phyloP scores from a whole-genome alignment of 2,888 invertebrate species.

The Pollenia amentaria region DNA sequence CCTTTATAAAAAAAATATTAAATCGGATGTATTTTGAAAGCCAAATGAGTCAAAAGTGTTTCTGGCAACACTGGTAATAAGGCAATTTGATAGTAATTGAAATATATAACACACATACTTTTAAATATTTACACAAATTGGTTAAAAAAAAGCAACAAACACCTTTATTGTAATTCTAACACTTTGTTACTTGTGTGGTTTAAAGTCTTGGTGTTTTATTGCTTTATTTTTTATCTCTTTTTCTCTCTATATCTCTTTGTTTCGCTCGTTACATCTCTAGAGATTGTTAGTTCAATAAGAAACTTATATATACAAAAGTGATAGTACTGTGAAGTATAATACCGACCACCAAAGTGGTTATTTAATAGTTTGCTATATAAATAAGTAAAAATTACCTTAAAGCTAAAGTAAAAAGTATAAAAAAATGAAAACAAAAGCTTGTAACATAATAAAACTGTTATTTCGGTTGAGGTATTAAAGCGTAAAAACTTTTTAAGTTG shows the following conservation, averaged over 20 bases:
- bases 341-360: conserved; percentile 29
- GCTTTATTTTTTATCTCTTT: conserved; percentile 2
- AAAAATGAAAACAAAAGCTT: neutral
- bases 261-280: conserved; percentile 3
- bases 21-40: too few relatives aligned
- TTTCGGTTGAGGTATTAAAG: conserved; percentile 41
- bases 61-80: neutral
- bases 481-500: conserved; percentile 27
- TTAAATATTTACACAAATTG: neutral
- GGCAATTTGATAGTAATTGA: conserved; percentile 41
- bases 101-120: neutral
- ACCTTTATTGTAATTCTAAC: conserved; percentile 47
- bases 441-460: neutral
- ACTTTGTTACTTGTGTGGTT: conserved; percentile 42
- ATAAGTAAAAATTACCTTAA: conserved; percentile 19
- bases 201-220: neutral
- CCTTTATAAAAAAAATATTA: too few relatives aligned
- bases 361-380: conserved; percentile 18
- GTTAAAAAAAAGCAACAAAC: neutral
- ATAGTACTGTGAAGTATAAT: conserved; percentile 7
- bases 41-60: too few relatives aligned
- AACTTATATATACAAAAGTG: conserved; percentile 27
- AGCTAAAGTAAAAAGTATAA: neutral
- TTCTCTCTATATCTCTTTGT: neutral
- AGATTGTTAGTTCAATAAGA: conserved; percentile 45